Evolutionary conservation across 1,140 invertebrate species (phyloP), one percentile per base, ranked within the genome.

Genomic region (Caenorhabditis remanei): DNA sequence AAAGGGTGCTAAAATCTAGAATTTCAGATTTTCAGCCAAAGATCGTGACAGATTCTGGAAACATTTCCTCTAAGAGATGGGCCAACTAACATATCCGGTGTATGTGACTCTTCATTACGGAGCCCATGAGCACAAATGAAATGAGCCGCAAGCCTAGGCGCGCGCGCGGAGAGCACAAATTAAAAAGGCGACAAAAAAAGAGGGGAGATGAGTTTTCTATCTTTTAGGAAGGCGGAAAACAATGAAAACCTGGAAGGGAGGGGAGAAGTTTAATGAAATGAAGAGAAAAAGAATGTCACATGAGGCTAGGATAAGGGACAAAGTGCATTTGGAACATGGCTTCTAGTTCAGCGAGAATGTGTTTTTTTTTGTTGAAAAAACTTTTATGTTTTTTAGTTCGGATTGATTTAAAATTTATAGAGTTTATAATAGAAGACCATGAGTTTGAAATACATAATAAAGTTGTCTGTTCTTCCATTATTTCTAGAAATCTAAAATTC

Each of bases 111-210:
- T 63, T 63, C 56, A 58, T 58, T 32, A 32, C 3, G 61, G n/a
- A 24, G 56, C 16, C 56, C 11, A 63, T 63, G 58, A 63, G 58
- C 43, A 50, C 65, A 71, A 71, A 71, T 71, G 65, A 71, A 71
- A 71, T 71, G 46, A 79, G 71, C 32, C 32, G 40, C 46, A 7
- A 53, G 46, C 21, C 46, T 14, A 79, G 46, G 41, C 13, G 41
- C 16, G 11, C 5, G n/a, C 16, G 41, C 5, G 40, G 46, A 11
- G 46, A 79, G 71, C 71, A 79, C 71, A 79, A 79, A 79, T 79
- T 79, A 79, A 79, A 79, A 48, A 32, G 71, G 19, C 0, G 53
- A 50, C 50, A 67, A 67, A 67, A 40, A 11, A 79, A 24, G n/a
- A 24, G 19, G 43, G 46, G 32, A 32, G 32, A 32, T 32, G 32